Evolutionary conservation across 2,888 invertebrate species (phyloP), one percentile per base, ranked within the genome.

Genomic region (Sicus ferrugineus): DNA sequence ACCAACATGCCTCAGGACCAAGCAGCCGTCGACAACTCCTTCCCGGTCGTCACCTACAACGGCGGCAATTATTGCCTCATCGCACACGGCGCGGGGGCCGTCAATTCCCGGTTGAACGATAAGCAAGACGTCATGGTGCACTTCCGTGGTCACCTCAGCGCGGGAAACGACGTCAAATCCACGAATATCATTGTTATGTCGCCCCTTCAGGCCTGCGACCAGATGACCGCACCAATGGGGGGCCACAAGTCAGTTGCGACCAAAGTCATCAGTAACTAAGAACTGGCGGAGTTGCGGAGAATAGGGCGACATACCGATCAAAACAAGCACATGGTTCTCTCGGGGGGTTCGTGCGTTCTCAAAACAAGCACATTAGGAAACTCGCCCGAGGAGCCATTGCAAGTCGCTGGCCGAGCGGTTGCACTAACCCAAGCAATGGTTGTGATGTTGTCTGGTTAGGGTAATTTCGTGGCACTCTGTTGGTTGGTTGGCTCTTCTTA

Each of bases 11-110:
- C 69, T 73, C 30, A 70, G 70, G 67, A 70, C 68, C 59, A 66
- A 70, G 48, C 4, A 26, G 54, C 26, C 28, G 56, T 31, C 26
- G 67, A 34, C 68, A 68, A 58, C 70, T 70, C 3, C 69, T 75
- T 82, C 74, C 83, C 82, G 70, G 80, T 83, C 70, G 82, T 83
- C 75, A 81, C 82, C 73, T 83, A 82, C 71, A 82, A 82, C 67
- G 83, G 83, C 54, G 82, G 80, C 76, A 76, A 71, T 30, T 83
- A 82, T 76, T 82, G 82, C 74, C 82, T 82, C 72, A 83, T 82
- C 65, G 79, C 83, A 30, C 77, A 82, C 50, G 79, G 75, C 34
- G 30, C 69, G 34, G 30, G 54, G 21, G 68, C 68, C 48, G 48
- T 54, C 14, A 48, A 48, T 5, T 30, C 58, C 2, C 58, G 46